Base-by-base conservation (phyloP, 2,113 vertebrate genomes). In the Oncorhynchus mykiss region DNA sequence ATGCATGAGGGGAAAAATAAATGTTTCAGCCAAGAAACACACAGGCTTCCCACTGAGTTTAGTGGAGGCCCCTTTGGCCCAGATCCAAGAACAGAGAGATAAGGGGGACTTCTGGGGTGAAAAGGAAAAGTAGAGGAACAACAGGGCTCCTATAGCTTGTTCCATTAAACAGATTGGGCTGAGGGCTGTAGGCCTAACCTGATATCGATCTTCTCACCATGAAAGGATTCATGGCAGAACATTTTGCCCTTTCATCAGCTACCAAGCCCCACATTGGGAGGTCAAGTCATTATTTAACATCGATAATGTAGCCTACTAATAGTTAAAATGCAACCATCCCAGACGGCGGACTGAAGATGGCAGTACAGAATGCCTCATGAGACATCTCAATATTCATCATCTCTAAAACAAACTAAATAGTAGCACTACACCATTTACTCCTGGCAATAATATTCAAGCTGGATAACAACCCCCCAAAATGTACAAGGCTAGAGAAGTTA, bases 11-110 rank as follows among this genome's bases (percentile, higher is more conserved):
- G 31, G 20, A 66, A 22, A 4, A 51, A 39, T 2, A 39, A 9
- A 34, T 9, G 27, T 24, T 67, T 5, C 60, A 74, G n/a, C 62
- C 62, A n/a, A 11, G 62, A n/a, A 64, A 73, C 72, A 74, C 73
- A 73, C 9, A 45, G 45, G 31, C 57, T 14, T 25, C 34, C 62
- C 14, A 31, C 25, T 59, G 14, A 20, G 71, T 72, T 29, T 31
- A 66, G 34, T n/a, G 25, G 25, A 71, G 54, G 31, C 29, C 31
- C 7, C 39, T 7, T 51, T 31, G 62, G 64, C 45, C 62, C n/a
- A 14, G 2, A 18, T 6, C 70, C 70, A 66, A 27, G 31, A 66
- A 20, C 57, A 49, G 60, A 49, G 59, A 29, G 39, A 66, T 2
- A 51, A 48, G 3, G 11, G 45, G 62, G 73, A 14, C 14, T 34